Conservation (phyloP, 2,797 vertebrate species). For the Meda fulgida region DNA sequence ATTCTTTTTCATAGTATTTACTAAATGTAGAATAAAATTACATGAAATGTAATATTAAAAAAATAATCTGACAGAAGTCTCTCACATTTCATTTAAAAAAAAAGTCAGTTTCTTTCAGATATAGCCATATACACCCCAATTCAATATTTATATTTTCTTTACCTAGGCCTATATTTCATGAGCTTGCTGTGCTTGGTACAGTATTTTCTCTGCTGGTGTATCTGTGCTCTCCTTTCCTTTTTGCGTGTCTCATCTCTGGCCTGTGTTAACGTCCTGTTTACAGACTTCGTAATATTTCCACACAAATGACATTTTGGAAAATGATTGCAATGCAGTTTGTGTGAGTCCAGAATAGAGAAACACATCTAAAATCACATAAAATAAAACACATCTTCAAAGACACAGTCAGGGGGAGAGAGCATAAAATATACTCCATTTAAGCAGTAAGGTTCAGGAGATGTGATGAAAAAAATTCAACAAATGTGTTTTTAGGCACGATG, state of each 20-base stretch:
- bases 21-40: not conserved
- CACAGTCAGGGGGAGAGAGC: conserved; percentile 45
- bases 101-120: too few species aligned
- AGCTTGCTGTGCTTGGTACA: too few species aligned
- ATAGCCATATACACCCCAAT: too few species aligned
- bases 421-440: conserved; percentile 11
- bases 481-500: not conserved
- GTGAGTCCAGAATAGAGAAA: not conserved
- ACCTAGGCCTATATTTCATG: too few species aligned
- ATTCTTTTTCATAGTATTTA: not conserved
- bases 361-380: not conserved
- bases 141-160: too few species aligned
- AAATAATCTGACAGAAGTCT: not conserved
- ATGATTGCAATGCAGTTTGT: not conserved
- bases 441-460: conserved; percentile 39
- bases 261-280: not conserved
- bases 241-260: not conserved
- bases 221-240: not conserved
- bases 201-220: too few species aligned
- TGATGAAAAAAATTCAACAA: conserved; percentile 3
- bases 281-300: not conserved
- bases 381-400: conserved; percentile 64
- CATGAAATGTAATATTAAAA: not conserved
- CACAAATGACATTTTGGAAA: not conserved
- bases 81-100: too few species aligned